Evolutionary conservation across 2,113 vertebrate genomes (phyloP).

Genomic region (Crotophaga sulcirostris): DNA sequence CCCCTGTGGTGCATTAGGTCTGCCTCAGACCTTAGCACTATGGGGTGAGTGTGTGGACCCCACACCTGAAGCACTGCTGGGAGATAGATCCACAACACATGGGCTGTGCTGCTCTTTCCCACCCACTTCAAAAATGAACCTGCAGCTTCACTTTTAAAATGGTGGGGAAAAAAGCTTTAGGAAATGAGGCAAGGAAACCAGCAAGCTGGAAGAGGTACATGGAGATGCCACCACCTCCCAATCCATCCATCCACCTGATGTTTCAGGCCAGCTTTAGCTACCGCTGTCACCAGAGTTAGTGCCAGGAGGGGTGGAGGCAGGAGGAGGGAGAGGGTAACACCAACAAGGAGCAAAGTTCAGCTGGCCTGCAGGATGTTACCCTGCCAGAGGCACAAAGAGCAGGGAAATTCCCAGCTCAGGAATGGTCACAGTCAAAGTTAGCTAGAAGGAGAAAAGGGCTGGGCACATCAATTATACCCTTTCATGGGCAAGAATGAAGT

Average conservation of each 20-base stretch:
- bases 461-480: not conserved
- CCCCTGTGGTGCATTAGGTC: not conserved
- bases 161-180: not conserved
- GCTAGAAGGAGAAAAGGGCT: not conserved
- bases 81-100: not conserved
- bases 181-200: not conserved
- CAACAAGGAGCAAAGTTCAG: not conserved
- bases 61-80: fast-evolving
- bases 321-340: not conserved
- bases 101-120: not conserved
- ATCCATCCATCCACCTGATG: not conserved
- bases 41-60: fast-evolving
- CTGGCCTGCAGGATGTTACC: not conserved
- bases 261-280: not conserved
- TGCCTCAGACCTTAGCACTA: not conserved
- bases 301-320: not conserved
- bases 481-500: not conserved
- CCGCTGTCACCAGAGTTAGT: fast-evolving
- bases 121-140: not conserved
- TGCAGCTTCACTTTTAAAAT: not conserved
- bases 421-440: not conserved
- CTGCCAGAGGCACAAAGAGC: not conserved
- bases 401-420: not conserved
- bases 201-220: fast-evolving
- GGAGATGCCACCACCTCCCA: not conserved